phyloP scores from a whole-genome alignment of 2,888 invertebrate genomes.

The Leucophenga maculata region DNA sequence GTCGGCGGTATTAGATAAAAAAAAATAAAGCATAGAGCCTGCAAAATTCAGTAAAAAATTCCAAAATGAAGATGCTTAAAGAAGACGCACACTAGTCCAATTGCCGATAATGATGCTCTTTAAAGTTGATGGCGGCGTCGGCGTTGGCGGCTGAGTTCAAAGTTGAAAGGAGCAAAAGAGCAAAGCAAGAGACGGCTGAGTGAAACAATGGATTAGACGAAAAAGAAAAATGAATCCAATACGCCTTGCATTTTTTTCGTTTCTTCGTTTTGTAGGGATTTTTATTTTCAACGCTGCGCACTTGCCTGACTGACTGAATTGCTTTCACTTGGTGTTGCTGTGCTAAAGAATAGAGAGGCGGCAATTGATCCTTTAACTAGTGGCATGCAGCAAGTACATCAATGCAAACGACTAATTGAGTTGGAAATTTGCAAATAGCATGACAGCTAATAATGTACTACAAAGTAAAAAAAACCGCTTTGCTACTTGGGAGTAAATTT shows the following conservation, averaged over 20 bases:
- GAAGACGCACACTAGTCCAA: conserved; percentile 66
- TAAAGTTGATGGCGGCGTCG: conserved; percentile 28
- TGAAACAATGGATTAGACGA: conserved; percentile 33
- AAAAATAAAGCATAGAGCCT: conserved; percentile 26
- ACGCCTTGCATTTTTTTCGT: conserved; percentile 23
- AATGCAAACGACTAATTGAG: conserved; percentile 57
- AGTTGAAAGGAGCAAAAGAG: conserved; percentile 45
- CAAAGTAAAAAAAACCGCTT: conserved; percentile 36
- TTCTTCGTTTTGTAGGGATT: conserved; percentile 27
- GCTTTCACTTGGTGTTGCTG: conserved; percentile 39
- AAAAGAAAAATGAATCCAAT: conserved; percentile 28
- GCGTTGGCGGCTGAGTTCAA: conserved; percentile 62
- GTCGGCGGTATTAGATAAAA: conserved; percentile 41
- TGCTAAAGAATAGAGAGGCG: conserved; percentile 24
- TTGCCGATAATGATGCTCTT: conserved; percentile 66
- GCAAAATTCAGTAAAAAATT: neutral
- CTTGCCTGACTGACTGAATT: conserved; percentile 24
- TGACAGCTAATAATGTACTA: conserved; percentile 46
- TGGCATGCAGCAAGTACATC: conserved; percentile 36
- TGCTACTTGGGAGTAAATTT: conserved; percentile 1
- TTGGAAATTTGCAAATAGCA: conserved; percentile 60
- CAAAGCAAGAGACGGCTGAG: conserved; percentile 40
- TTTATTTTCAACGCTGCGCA: conserved; percentile 47
- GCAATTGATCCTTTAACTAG: conserved; percentile 34
- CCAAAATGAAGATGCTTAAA: too few relatives aligned